These are phyloP conservation scores for Bufotes viridis DNA, from an alignment of 2,797 vertebrate species.

Conservation along the genomic window DNA sequence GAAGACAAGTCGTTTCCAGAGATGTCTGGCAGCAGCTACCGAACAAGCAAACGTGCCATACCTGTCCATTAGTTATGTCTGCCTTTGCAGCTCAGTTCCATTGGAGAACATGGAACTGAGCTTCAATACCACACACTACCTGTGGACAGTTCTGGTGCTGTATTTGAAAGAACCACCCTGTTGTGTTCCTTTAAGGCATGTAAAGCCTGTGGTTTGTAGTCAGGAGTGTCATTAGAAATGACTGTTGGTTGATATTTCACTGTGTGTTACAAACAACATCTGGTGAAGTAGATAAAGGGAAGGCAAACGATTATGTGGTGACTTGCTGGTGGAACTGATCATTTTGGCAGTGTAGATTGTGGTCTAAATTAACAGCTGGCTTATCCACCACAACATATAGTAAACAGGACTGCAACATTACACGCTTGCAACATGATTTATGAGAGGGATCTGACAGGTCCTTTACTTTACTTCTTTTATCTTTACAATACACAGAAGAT, in stretches of 20 bases:
- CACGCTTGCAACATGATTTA: not conserved
- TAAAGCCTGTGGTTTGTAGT: not conserved
- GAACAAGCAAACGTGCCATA: too few species aligned
- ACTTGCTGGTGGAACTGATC: not conserved
- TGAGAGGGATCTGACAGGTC: not conserved
- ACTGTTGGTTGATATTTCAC: not conserved
- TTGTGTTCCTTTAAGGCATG: not conserved
- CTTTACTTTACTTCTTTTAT: too few species aligned
- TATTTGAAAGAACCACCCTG: not conserved
- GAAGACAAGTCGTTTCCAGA: too few species aligned
- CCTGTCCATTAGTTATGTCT: too few species aligned
- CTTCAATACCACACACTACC: too few species aligned
- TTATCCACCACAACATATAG: not conserved
- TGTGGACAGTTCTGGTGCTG: too few species aligned
- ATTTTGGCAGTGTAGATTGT: not conserved
- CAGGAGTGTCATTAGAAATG: not conserved
- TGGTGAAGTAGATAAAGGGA: slow-evolving; percentile 13
- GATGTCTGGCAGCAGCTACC: too few species aligned
- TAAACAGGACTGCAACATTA: not conserved
- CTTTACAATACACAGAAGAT: too few species aligned
- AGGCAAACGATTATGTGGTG: not conserved
- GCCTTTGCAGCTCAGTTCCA: too few species aligned
- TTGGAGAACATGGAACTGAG: too few species aligned
- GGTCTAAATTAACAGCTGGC: not conserved
- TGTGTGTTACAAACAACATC: not conserved